Evolutionary conservation across 2,888 invertebrate species (phyloP), one percentile per base, ranked within the genome.

Genomic region (Deilephila elpenor): DNA sequence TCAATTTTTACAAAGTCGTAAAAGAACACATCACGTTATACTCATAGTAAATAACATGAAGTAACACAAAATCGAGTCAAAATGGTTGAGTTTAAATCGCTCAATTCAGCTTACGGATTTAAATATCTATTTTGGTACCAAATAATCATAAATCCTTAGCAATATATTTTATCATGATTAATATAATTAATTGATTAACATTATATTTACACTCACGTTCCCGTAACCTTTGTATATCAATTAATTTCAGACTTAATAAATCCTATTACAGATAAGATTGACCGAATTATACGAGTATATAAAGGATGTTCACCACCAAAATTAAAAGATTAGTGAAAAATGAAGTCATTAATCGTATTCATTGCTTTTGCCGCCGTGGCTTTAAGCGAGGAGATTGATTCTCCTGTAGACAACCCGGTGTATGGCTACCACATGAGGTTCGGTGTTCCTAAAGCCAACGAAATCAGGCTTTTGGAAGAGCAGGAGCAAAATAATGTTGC

Each of bases 361-460:
- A 74, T 88, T 71, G 80, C 81, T 70, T 64, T 85, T 72, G 84
- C 83, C 71, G 77, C 82, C 67, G 82, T 82, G 60, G 79, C 78
- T 29, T 74, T 82, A 60, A 78, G 75, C 60, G 78, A 80, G n/a
- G 83, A 83, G 61, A 74, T 79, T 32, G 76, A 32, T 44, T 74
- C 76, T n/a, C 37, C 75, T 19, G 78, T 79, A 7, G 81, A 79
- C 17, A 76, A 81, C 51, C 78, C 85, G 11, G 78, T 82, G 0
- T 86, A 74, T 60, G 80, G 83, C 73, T 91, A 90, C 78, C 91
- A 91, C 76, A 75, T 70, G 29, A 86, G 77, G 64, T 73, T 84
- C 70, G 91, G 91, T 76, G 89, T 91, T 56, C 84, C 84, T 19
- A 77, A 80, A 71, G 90, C 89, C 1, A 74, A 76, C 3, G 81